These are phyloP conservation scores for Phytoseiulus persimilis DNA, from an alignment of 2,888 invertebrate genomes.

Conservation along the genomic window DNA sequence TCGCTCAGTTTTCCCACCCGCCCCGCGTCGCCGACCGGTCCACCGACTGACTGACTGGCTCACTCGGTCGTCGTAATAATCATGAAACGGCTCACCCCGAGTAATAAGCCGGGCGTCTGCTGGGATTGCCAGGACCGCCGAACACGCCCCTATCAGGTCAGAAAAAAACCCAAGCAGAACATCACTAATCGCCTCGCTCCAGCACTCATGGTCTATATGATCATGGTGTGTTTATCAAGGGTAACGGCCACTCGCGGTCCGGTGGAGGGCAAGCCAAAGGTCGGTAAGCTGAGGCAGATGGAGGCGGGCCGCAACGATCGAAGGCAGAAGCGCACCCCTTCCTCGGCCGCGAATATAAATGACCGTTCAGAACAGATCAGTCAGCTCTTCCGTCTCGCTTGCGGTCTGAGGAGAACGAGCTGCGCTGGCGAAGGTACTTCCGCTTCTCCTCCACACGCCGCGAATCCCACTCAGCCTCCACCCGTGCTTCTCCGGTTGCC, in stretches of 20 bases:
- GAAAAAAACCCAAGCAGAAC: neutral
- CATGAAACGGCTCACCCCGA: neutral
- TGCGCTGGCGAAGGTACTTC: neutral
- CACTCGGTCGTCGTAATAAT: neutral
- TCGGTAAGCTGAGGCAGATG: neutral
- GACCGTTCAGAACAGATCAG: neutral
- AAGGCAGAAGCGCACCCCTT: neutral
- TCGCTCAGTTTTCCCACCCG: neutral
- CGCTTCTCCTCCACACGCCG: neutral
- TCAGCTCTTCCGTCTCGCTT: neutral
- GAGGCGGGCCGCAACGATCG: neutral
- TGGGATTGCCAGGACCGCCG: neutral
- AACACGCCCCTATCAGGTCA: neutral
- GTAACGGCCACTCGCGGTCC: neutral
- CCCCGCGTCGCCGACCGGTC: too few species aligned
- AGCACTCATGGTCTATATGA: neutral
- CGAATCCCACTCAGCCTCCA: neutral
- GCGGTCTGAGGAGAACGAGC: neutral
- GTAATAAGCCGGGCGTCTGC: neutral
- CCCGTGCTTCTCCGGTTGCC: neutral
- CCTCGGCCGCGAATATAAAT: neutral
- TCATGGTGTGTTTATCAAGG: neutral
- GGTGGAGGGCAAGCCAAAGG: neutral
- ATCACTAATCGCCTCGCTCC: neutral
- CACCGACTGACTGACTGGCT: neutral